Conservation (phyloP, 2,113 vertebrate species). For the Esox niger region DNA sequence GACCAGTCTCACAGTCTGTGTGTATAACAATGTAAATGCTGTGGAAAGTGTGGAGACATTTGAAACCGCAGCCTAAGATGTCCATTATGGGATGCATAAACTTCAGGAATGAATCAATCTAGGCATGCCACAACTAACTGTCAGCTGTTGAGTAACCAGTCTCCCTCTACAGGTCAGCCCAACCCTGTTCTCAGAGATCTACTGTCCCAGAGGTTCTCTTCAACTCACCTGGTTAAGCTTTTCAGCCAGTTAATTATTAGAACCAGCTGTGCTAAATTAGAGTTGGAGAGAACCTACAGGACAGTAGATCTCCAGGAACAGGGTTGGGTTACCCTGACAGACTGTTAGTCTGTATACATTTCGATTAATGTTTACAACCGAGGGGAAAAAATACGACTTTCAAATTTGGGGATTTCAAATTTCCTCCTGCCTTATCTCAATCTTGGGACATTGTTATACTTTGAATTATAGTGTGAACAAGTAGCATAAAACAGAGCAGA, state of each 20-base stretch:
- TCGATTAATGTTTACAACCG: constrained; percentile 30
- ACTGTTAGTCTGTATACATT: constrained; percentile 28
- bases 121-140: constrained; percentile 33
- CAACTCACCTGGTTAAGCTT: no score
- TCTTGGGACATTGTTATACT: constrained; percentile 20
- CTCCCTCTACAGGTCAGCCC: no score
- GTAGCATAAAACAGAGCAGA: constrained; percentile 6
- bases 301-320: no score
- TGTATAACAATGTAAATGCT: no score
- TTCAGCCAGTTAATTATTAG: no score
- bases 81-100: constrained; percentile 5
- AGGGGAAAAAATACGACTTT: constrained; percentile 31
- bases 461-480: constrained; percentile 27
- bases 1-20: no score
- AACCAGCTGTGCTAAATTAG: no score
- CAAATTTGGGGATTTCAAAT: constrained; percentile 36
- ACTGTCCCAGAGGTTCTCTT: no score
- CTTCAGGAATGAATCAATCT: neutral
- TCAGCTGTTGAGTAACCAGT: neutral
- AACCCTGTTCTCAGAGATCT: constrained; percentile 19
- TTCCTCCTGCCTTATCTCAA: constrained; percentile 17
- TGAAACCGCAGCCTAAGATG: no score
- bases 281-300: no score
- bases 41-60: no score
- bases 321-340: constrained; percentile 22